These are phyloP conservation scores for Andinoacara biseriatus DNA, from an alignment of 2,113 vertebrate species.

Conservation along the genomic window DNA sequence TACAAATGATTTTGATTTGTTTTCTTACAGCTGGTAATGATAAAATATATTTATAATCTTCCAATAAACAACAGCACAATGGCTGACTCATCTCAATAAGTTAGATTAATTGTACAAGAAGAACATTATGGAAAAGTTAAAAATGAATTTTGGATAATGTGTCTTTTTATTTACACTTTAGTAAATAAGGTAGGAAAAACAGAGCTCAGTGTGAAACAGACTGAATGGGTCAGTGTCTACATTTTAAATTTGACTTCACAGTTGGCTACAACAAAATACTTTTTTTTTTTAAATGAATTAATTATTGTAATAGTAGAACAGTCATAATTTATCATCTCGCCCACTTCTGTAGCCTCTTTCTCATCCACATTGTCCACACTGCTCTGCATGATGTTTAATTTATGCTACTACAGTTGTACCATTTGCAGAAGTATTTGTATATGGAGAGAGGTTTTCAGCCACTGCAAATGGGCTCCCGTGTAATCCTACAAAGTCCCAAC, in stretches of 20 bases:
- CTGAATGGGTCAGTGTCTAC: not conserved
- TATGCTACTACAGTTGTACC: not conserved
- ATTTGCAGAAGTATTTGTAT: not conserved
- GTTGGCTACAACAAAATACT: not conserved
- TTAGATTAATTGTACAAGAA: not conserved
- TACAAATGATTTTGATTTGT: not conserved
- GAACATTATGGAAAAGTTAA: not conserved
- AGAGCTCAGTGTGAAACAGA: not conserved
- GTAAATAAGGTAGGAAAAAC: not conserved
- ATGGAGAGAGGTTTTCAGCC: too few relatives aligned
- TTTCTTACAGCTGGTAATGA: not conserved
- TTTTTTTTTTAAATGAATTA: not conserved
- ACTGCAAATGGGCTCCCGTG: not conserved
- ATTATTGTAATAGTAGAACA: not conserved
- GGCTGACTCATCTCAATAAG: not conserved
- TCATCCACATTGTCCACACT: not conserved
- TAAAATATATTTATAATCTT: not conserved
- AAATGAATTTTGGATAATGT: not conserved
- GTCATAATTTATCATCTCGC: not conserved
- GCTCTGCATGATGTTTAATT: not conserved
- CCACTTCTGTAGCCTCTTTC: not conserved
- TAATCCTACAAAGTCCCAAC: slow-evolving; percentile 3
- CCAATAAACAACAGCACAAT: too few relatives aligned
- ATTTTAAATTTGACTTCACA: not conserved
- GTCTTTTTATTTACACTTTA: not conserved